Base-by-base conservation (phyloP, 2,113 vertebrate genomes). In the Scomber scombrus region DNA sequence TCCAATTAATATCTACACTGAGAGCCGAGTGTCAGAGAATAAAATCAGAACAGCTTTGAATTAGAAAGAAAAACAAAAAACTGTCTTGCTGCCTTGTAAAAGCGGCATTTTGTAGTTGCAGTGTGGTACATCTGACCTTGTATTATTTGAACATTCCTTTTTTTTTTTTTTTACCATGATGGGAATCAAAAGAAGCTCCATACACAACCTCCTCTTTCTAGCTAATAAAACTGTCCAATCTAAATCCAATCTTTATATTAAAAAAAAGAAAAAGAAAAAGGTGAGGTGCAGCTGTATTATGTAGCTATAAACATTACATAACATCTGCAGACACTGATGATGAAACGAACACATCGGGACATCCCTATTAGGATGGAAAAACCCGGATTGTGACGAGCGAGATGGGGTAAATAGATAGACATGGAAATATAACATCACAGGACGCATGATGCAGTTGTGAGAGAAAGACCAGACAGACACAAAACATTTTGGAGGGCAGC, bases 401-500 rank as follows among this genome's bases (percentile, higher is more conserved):
- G 12, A 47, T 31, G 9, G 12, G 7, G 9, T 45, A 16, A 43
- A 21, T 15, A n/a, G 31, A 14, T 47, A 18, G 55, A 64, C 14
- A 7, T 11, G n/a, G 54, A 18, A 74, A 71, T 40, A 66, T 63
- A 75, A 80, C 29, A 69, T 34, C 19, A 74, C 21, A 57, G 23
- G n/a, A 76, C 21, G 23, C 23, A 54, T 45, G 45, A 81, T 68
- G 56, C 60, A 47, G 63, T 26, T 31, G 34, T 65, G 19, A 0
- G 19, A 16, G 29, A 61, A 67, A 61, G 34, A 69, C 29, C 40
- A 14, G 18, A 51, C 5, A 21, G 3, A 52, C n/a, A n/a, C 46
- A 45, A 74, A 73, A 63, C 15, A 72, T 67, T 58, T 71, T 57
- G 55, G 40, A 50, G 40, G 11, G 57, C 19, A 68, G 77, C 80